phyloP scores from a whole-genome alignment of 2,113 vertebrate species.

The Rhizomys pruinosus region DNA sequence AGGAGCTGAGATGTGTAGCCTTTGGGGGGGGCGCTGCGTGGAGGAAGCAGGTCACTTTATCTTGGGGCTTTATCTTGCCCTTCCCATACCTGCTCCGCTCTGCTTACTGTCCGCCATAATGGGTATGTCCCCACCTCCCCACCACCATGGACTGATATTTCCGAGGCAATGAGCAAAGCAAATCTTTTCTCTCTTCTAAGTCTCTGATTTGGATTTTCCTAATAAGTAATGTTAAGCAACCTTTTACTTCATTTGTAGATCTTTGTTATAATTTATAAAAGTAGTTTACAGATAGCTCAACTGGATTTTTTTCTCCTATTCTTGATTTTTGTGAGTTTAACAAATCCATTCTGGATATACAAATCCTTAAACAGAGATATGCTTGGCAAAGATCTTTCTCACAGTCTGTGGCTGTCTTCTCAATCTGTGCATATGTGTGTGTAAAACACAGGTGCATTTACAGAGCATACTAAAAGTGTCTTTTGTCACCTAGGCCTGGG shows the following conservation, averaged over 20 bases:
- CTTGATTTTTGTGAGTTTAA: neutral
- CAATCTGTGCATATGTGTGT: neutral
- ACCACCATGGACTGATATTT: neutral
- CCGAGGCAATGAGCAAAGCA: neutral
- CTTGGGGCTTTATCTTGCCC: neutral
- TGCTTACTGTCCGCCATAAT: neutral
- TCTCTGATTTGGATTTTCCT: neutral
- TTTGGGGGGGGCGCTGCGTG: neutral
- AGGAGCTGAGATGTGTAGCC: neutral
- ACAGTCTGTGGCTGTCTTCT: neutral
- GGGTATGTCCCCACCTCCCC: too few relatives aligned
- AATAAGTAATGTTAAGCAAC: neutral
- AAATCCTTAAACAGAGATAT: neutral
- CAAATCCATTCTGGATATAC: neutral
- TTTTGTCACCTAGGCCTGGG: too few relatives aligned
- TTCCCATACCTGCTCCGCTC: neutral
- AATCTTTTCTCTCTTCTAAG: neutral
- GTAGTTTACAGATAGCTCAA: conserved; percentile 14
- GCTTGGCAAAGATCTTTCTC: neutral
- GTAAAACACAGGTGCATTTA: neutral
- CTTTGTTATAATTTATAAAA: neutral
- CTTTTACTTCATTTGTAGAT: neutral
- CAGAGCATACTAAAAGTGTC: neutral
- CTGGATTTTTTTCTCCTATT: neutral
- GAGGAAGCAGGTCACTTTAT: neutral